Evolutionary conservation across 1,140 invertebrate species (phyloP), one percentile per base, ranked within the genome.

Genomic region (Contarinia nasturtii): DNA sequence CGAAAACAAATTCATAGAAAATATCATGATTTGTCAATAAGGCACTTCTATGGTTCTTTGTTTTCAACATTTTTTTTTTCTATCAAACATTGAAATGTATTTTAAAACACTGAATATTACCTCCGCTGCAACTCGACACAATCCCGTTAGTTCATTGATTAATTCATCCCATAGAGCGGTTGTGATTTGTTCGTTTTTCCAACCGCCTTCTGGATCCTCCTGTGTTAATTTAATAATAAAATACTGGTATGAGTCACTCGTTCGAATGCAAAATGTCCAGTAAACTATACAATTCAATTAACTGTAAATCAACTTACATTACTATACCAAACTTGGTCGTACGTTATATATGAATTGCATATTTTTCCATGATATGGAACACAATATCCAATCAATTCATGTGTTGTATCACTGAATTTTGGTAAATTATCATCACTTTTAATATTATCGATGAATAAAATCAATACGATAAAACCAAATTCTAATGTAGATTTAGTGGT

Each of bases 331-430:
- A 91, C 82, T 48, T 78, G 74, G 1, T 80, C 74, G 43, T 72
- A 73, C 17, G 68, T 71, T 22, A 91, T 71, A 60, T 86, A 84
- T 54, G 77, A 73, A 57, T 80, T 82, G 64, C 91, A 95, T 50
- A 91, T 76, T 61, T 83, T 79, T 22, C 89, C 90, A 68, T 77
- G 83, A 63, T 95, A 95, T 2, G 79, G 77, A 17, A 79, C 80
- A 73, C 91, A 95, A 61, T 84, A 80, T 19, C 82, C 82, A n/a
- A 38, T n/a, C 10, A 27, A 27, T 10, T 27, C 27, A 27, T 27
- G 10, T 27, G 27, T 27, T 27, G 27, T 27, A 10, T 27, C 27
- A 27, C 27, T 27, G 10, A 27, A 27, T 27, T 27, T 27, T 10
- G 27, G 27, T 10, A 27, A 27, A 27, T 27, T 27, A 10, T 27